These are phyloP conservation scores for Leptopterna dolabrata DNA, from an alignment of 2,888 invertebrate genomes.

Conservation along the genomic window DNA sequence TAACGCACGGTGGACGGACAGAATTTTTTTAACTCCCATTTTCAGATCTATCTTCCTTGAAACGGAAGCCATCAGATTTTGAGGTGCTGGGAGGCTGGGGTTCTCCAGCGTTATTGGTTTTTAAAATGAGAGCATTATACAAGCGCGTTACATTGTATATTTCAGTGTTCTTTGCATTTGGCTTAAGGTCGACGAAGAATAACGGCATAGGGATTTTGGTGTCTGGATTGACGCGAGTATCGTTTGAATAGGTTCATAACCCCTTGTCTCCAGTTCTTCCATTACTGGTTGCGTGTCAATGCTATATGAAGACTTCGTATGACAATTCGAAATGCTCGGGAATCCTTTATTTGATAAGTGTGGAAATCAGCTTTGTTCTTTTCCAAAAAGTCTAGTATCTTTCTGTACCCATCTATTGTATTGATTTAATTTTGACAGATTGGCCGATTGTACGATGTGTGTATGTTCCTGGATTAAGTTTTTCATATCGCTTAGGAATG, in stretches of 20 bases:
- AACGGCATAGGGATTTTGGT: conserved; percentile 39
- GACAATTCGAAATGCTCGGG: conserved; percentile 16
- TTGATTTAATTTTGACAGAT: background rate
- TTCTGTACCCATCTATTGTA: conserved; percentile 46
- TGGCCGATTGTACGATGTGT: background rate
- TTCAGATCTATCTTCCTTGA: too few relatives aligned
- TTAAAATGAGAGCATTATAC: too few relatives aligned
- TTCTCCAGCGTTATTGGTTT: too few relatives aligned
- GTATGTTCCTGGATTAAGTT: conserved; percentile 62
- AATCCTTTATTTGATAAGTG: background rate
- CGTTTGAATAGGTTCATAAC: conserved; percentile 18
- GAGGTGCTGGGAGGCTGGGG: too few relatives aligned
- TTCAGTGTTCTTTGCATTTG: conserved; percentile 27
- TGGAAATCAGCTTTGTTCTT: conserved; percentile 33
- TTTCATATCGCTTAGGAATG: background rate
- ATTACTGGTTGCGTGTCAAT: background rate
- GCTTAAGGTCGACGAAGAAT: conserved; percentile 26
- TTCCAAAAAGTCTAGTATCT: background rate
- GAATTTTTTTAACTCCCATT: too few relatives aligned
- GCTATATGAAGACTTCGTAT: conserved; percentile 29
- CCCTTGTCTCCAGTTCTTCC: conserved; percentile 5
- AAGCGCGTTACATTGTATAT: conserved; percentile 15
- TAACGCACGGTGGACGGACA: too few relatives aligned
- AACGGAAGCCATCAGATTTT: too few relatives aligned
- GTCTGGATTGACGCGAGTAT: conserved; percentile 12